Conservation (phyloP, 2,888 invertebrate genomes). For the Rhabditoides inermis region DNA sequence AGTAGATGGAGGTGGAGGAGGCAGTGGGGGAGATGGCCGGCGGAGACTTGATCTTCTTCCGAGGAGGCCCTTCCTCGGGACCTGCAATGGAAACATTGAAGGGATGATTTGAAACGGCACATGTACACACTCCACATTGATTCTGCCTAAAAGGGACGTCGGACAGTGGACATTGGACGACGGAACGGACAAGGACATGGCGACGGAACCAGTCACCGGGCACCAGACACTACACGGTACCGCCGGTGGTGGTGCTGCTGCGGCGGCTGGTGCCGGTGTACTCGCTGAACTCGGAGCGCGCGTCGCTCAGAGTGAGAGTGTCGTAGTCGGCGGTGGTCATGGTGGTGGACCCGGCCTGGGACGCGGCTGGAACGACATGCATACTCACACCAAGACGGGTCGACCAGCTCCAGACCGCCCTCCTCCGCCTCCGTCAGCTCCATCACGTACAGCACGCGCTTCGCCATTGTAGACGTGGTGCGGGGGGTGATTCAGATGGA, state of each 20-base stretch:
- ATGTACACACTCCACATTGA: too few species aligned
- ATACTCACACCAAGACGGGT: slow-evolving; percentile 51
- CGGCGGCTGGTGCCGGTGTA: slow-evolving; percentile 44
- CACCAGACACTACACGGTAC: too few species aligned
- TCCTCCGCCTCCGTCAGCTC: slow-evolving; percentile 51
- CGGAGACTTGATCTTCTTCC: slow-evolving; percentile 52
- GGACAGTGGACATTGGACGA: too few species aligned
- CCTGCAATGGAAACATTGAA: slow-evolving; percentile 29
- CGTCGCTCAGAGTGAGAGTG: slow-evolving; percentile 39
- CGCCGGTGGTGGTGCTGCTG: too few species aligned
- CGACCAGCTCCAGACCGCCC: slow-evolving; percentile 52
- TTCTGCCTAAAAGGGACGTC: too few species aligned
- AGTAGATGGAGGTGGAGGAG: slow-evolving; percentile 49
- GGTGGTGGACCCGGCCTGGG: slow-evolving; percentile 29
- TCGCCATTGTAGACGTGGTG: slow-evolving; percentile 34
- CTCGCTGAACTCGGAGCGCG: slow-evolving; percentile 49
- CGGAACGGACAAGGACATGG: too few species aligned
- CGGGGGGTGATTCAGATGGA: slow-evolving; percentile 2
- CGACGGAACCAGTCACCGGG: too few species aligned
- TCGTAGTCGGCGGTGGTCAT: slow-evolving; percentile 21
- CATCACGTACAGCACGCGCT: slow-evolving; percentile 47
- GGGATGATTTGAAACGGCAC: background rate
- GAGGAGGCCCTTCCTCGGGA: slow-evolving; percentile 52
- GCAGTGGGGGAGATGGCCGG: slow-evolving; percentile 53
- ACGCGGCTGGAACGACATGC: slow-evolving; percentile 28